Conservation (phyloP, 2,113 vertebrate genomes). For the Psephotus haematonotus region DNA sequence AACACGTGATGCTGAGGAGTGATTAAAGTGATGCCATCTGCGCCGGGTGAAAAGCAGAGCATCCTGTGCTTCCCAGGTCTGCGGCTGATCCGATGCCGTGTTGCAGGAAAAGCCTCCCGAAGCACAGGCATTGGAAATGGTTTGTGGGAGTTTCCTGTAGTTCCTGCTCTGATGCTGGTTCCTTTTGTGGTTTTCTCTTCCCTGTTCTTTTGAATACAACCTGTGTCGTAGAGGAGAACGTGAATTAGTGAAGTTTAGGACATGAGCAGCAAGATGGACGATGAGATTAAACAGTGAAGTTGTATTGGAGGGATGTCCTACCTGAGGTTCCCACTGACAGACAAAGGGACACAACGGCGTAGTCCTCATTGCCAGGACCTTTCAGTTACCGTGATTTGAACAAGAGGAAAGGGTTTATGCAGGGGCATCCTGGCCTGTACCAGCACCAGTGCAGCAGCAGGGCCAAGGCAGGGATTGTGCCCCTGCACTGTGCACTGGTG, state of each 20-base stretch:
- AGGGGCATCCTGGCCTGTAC: neutral
- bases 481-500: neutral
- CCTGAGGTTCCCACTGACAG: neutral
- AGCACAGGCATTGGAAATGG: neutral
- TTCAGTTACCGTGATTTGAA: neutral
- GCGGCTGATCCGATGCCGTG: neutral
- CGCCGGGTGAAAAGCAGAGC: constrained; percentile 8
- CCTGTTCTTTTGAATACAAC: neutral
- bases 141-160: neutral
- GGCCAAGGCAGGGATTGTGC: neutral
- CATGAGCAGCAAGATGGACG: neutral
- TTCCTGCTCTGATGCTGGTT: neutral
- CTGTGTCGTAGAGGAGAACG: neutral
- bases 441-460: neutral
- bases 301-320: neutral
- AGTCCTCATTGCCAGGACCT: neutral
- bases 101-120: neutral
- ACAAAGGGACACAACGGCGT: neutral
- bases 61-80: constrained; percentile 42
- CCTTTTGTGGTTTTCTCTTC: neutral
- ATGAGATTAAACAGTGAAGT: neutral
- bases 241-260: neutral
- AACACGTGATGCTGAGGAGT: neutral
- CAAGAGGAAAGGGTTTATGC: neutral
- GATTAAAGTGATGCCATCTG: constrained; percentile 64